Base-by-base conservation (phyloP, 2,797 vertebrate species). In the Sylvia borin region DNA sequence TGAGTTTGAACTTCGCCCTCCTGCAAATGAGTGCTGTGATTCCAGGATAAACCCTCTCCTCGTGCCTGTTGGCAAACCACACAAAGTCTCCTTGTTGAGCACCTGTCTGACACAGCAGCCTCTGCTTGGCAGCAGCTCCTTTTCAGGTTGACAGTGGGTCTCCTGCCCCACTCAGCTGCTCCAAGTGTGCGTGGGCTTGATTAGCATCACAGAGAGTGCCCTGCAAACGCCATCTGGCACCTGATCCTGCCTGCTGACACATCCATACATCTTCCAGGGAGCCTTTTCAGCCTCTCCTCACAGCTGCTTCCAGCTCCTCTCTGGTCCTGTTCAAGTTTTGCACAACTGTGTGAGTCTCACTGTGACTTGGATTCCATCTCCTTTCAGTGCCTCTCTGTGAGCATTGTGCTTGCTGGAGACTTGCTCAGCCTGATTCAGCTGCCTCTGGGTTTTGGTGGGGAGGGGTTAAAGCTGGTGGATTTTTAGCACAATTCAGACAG, bases 41-140 rank as follows among this genome's bases (percentile, higher is more conserved):
- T 90, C 65, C 85, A 50, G 74, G 40, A 79, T 10, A 85, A 85
- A 9, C 16, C 34, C 50, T 76, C 20, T 38, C 57, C 82, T 36
- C 3, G 20, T 4, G 11, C 21, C 82, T 65, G 50, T 24, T 88
- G 90, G 76, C 58, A 90, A 68, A 66, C 22, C 21, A 25, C 68
- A 77, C 61, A 75, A 32, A 74, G 57, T 31, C 47, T 80, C 47
- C 74, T 77, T 68, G 64, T 70, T 53, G 84, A 54, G 67, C 75
- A 32, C 38, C 67, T 15, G 1, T 20, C 21, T 60, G 71, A 31
- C 14, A 22, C 55, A 22, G 60, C 51, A 43, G 32, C 42, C 68
- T 54, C 38, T 0, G 0, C 71, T 50, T 13, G 0, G 36, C 20
- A 42, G 51, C 2, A 3, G 45, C 31, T 90, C 24, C 51, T 6